phyloP scores from a whole-genome alignment of 2,888 invertebrate species.

The Drosophila seclusa region DNA sequence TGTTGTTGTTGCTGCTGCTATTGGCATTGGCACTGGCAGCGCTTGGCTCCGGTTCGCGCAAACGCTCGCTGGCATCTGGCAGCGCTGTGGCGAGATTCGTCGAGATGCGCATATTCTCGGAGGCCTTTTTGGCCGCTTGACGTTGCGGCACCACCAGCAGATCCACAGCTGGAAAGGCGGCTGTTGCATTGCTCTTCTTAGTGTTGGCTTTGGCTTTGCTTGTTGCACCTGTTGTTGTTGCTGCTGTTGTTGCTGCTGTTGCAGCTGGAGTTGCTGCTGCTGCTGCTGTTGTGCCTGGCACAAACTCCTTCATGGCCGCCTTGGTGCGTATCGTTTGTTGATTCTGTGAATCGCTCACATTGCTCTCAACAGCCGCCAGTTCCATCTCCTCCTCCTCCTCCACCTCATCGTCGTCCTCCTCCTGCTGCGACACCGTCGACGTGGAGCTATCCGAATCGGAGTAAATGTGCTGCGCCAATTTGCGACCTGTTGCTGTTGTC shows the following conservation, averaged over 20 bases:
- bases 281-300: conserved; percentile 84
- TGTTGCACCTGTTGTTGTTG: conserved; percentile 42
- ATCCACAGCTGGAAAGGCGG: conserved; percentile 88
- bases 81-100: conserved; percentile 85
- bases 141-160: conserved; percentile 93
- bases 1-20: conserved; percentile 49
- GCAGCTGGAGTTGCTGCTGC: conserved; percentile 58
- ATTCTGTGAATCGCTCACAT: conserved; percentile 89
- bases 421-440: conserved; percentile 44
- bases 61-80: conserved; percentile 57
- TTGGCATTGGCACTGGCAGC: conserved; percentile 3
- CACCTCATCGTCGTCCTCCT: conserved; percentile 71
- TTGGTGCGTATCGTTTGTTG: conserved; percentile 90
- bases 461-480: conserved; percentile 91
- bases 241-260: conserved; percentile 33
- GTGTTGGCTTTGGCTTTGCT: conserved; percentile 36
- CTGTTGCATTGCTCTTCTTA: conserved; percentile 22
- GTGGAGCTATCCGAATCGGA: conserved; percentile 89
- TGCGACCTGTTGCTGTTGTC: conserved; percentile 65
- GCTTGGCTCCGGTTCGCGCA: conserved; percentile 57
- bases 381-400: conserved; percentile 71
- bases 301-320: conserved; percentile 94
- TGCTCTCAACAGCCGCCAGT: conserved; percentile 87
- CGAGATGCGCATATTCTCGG: conserved; percentile 91
- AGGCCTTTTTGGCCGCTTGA: conserved; percentile 95